Percentiles rank a stretch among this genome's conserved stretches.
Conservation (phyloP, 2,888 invertebrate genomes). For the Mycalesis mineus region DNA sequence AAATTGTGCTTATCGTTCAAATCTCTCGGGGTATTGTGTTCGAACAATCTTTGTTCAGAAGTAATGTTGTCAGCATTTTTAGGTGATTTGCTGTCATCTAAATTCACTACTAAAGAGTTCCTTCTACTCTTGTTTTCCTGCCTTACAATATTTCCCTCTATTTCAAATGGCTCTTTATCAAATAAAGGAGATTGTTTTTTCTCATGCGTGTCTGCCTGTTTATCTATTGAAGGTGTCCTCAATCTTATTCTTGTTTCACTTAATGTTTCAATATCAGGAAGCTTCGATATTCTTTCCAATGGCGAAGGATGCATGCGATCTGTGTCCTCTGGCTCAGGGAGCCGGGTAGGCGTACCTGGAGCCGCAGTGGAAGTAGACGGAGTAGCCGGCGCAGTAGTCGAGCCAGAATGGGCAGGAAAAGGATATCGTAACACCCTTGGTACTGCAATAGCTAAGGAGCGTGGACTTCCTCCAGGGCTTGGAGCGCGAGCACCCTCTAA, state of each 20-base stretch:
- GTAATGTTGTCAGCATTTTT: slow-evolving; percentile 29
- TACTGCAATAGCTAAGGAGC: slow-evolving; percentile 60
- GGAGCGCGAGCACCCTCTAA: slow-evolving; percentile 92
- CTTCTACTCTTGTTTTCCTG: slow-evolving; percentile 38
- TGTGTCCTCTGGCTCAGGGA: slow-evolving; percentile 39
- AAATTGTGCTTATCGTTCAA: slow-evolving; percentile 21
- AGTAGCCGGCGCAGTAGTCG: slow-evolving; percentile 21
- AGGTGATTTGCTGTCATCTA: slow-evolving; percentile 36
- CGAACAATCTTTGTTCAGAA: slow-evolving; percentile 21
- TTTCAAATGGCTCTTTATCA: slow-evolving; percentile 40
- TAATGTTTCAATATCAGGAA: slow-evolving; percentile 45
- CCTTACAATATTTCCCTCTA: slow-evolving; percentile 40
- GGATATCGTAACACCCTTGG: slow-evolving; percentile 49
- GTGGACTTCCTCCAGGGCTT: slow-evolving; percentile 71
- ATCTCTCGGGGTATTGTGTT: slow-evolving; percentile 21
- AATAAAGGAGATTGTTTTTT: slow-evolving; percentile 37
- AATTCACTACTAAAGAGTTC: slow-evolving; percentile 26
- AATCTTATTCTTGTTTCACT: slow-evolving; percentile 74
- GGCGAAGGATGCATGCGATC: slow-evolving; percentile 33
- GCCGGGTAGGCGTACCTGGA: slow-evolving; percentile 45
- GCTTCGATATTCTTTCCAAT: slow-evolving; percentile 41
- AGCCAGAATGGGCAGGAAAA: slow-evolving; percentile 81
- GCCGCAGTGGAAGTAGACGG: slow-evolving; percentile 38
- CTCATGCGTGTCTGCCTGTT: slow-evolving; percentile 38
- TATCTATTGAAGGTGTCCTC: slow-evolving; percentile 58